These are phyloP conservation scores for Drosophila longiperda DNA, from an alignment of 2,888 invertebrate genomes.

Conservation along the genomic window DNA sequence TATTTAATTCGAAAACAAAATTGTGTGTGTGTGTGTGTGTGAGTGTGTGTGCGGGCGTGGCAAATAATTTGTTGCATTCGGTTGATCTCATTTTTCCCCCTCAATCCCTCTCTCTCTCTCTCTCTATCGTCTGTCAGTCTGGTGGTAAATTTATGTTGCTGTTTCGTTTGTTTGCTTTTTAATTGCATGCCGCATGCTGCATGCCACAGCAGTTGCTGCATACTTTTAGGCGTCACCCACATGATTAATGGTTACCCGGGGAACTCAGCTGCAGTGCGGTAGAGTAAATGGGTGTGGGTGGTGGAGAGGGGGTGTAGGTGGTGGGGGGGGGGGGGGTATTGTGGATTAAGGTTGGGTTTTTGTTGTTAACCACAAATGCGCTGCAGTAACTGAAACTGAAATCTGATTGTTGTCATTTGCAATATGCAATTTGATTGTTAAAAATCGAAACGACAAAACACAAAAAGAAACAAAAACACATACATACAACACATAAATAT, in stretches of 20 bases:
- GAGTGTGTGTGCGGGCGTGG: neutral
- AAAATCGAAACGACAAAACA: slow-evolving; percentile 57
- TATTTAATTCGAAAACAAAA: slow-evolving; percentile 29
- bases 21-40: neutral
- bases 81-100: neutral
- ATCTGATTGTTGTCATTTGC: slow-evolving; percentile 77
- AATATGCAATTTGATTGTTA: slow-evolving; percentile 68
- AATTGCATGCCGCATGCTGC: slow-evolving; percentile 59
- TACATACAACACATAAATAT: neutral
- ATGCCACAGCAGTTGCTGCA: slow-evolving; percentile 44
- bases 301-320: rapidly evolving
- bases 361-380: slow-evolving; percentile 60
- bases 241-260: slow-evolving; percentile 69
- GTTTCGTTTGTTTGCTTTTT: slow-evolving; percentile 60
- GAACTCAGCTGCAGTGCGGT: slow-evolving; percentile 12
- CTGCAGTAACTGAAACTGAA: slow-evolving; percentile 48
- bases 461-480: neutral
- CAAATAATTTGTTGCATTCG: slow-evolving; percentile 42
- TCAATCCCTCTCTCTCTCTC: neutral
- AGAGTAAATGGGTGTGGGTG: neutral
- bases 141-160: slow-evolving; percentile 65
- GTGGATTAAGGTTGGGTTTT: neutral
- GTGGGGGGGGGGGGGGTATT: neutral
- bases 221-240: slow-evolving; percentile 67
- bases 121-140: slow-evolving; percentile 15